These are phyloP conservation scores for Drosophila saltans DNA, from an alignment of 1,140 invertebrate species.

Conservation along the genomic window DNA sequence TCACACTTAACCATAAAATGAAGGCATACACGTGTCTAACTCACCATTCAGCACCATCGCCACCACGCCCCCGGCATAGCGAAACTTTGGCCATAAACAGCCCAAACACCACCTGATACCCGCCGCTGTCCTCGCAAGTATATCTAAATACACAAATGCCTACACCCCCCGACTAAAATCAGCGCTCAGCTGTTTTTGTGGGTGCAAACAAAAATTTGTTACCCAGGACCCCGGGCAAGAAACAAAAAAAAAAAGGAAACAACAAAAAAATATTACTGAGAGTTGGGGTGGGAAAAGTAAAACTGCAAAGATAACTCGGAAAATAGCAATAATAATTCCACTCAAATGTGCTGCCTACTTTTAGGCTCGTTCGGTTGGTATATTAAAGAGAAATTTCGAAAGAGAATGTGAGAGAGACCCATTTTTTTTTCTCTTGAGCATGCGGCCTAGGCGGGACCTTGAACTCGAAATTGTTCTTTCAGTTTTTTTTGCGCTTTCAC, in stretches of 20 bases:
- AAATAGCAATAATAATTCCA: conserved; percentile 27
- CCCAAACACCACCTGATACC: not conserved
- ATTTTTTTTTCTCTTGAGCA: conserved; percentile 59
- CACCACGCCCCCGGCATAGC: not conserved
- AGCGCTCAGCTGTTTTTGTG: conserved; percentile 66
- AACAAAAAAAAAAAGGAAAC: conserved; percentile 3
- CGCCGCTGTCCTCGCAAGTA: conserved; percentile 34
- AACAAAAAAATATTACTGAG: not conserved
- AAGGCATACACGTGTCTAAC: conserved; percentile 49
- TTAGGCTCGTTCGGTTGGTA: conserved; percentile 50
- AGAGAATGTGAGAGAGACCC: not conserved
- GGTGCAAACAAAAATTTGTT: conserved; percentile 70
- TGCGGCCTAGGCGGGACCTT: conserved; percentile 79
- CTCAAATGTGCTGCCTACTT: conserved; percentile 69
- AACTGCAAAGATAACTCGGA: not conserved
- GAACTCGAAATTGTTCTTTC: conserved; percentile 65
- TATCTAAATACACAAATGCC: not conserved
- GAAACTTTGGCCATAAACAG: conserved; percentile 17
- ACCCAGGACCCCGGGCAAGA: conserved; percentile 53
- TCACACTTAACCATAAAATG: conserved; percentile 40
- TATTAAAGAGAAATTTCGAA: not conserved
- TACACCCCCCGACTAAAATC: conserved; percentile 20
- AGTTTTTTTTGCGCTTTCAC: conserved; percentile 43
- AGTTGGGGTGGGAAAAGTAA: not conserved
- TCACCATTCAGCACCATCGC: no score